Base-by-base conservation (phyloP, 2,888 invertebrate species). In the Myathropa florea region DNA sequence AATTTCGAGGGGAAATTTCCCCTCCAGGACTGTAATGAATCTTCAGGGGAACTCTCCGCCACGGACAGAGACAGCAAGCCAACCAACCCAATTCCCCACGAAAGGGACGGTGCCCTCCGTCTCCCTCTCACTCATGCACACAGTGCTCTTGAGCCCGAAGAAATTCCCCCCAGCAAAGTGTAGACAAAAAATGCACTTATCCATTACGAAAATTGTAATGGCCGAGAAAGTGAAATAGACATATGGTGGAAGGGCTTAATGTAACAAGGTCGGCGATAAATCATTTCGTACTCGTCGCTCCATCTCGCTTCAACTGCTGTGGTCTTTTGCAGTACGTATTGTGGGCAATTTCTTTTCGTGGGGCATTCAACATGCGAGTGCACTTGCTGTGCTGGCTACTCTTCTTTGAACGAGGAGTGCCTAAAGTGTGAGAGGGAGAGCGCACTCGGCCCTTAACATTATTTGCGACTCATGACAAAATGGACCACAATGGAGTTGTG, bases 241-340 rank as follows among this genome's bases (percentile, higher is more conserved):
- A 91, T 91, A 92, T 91, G 89, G 90, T 90, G 89, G 90, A 90
- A 90, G 90, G 90, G 92, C 92, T 92, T 92, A 91, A 92, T 91
- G 91, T 90, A 91, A 92, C 92, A 92, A 92, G 92, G 92, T 92
- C 92, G 91, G 91, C 92, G 90, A 91, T 92, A 92, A 92, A 92
- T 92, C 92, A 92, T 83, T 68, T 70, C 61, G 12, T 46, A 70
- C 77, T 78, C 55, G 55, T 83, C 73, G 73, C 61, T 67, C 78
- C 81, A 65, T 83, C 88, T 80, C 87, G 67, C 64, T 77, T 78
- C 70, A 18, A 30, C 80, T 59, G 61, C 28, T 76, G 53, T 10
- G 65, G 59, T 67, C 65, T 65, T 26, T 28, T 18, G 30, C 63
- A 23, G 71, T 64, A 33, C 57, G 24, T 64, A 72, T 79, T 72